Conservation (phyloP, 2,113 vertebrate genomes). For the Myotis yumanensis region DNA sequence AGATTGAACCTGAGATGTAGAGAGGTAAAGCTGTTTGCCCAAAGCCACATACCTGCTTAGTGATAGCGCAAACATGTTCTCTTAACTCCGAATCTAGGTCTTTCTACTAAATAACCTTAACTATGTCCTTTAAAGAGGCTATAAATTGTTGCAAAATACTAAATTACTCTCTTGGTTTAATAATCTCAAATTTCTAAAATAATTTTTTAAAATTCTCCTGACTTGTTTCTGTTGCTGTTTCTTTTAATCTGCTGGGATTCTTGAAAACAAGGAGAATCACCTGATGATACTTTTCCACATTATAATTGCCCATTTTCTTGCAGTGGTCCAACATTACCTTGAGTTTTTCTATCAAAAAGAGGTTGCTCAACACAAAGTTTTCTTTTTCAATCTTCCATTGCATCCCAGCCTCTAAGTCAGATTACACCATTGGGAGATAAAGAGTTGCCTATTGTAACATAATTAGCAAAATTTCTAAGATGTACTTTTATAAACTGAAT, state of each 20-base stretch:
- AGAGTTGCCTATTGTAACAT: not conserved
- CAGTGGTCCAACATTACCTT: not conserved
- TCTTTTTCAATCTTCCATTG: constrained; percentile 14
- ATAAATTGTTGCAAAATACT: constrained; percentile 31
- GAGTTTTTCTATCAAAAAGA: not conserved
- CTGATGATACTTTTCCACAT: not conserved
- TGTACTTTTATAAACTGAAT: constrained; percentile 14
- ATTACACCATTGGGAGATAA: not conserved
- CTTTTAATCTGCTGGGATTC: not conserved
- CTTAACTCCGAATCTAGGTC: not conserved
- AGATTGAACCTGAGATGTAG: not conserved
- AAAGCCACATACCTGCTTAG: not conserved
- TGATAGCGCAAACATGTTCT: not conserved
- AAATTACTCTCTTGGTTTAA: constrained; percentile 23
- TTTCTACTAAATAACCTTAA: constrained; percentile 34
- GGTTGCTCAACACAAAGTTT: not conserved
- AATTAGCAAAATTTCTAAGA: constrained; percentile 42
- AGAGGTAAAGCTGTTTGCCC: not conserved
- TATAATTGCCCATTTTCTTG: not conserved
- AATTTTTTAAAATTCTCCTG: not conserved
- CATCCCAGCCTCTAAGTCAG: not conserved
- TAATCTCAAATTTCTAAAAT: constrained; percentile 3
- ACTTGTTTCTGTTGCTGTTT: constrained; percentile 9
- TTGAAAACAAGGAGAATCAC: not conserved
- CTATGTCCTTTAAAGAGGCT: not conserved